These are phyloP conservation scores for Brachionus angularis DNA, from an alignment of 1,140 invertebrate species.

Conservation along the genomic window DNA sequence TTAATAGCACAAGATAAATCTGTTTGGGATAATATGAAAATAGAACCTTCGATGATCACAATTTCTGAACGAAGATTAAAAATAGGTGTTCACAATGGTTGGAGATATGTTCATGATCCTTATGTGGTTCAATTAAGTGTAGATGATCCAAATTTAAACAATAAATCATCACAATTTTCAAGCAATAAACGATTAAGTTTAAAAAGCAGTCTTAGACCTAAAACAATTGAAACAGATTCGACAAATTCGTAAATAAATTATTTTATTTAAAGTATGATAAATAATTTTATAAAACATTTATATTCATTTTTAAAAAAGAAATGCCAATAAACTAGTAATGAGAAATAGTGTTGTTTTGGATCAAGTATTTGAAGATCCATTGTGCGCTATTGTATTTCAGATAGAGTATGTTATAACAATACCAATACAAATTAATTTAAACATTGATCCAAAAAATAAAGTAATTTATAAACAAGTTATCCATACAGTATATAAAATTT, in stretches of 20 bases:
- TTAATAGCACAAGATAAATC: constrained; percentile 51
- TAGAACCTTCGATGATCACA: constrained; percentile 45
- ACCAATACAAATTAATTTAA: constrained; percentile 23
- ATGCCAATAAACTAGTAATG: constrained; percentile 22
- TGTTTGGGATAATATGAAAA: constrained; percentile 20
- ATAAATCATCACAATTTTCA: constrained; percentile 8
- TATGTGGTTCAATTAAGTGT: constrained; percentile 51
- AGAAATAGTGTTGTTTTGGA: constrained; percentile 37
- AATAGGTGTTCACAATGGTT: constrained; percentile 58
- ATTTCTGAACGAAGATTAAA: constrained; percentile 52
- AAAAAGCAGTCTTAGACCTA: constrained; percentile 9
- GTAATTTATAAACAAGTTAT: neutral
- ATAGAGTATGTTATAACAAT: constrained; percentile 31
- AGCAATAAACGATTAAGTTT: constrained; percentile 29
- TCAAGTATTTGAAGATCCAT: constrained; percentile 37
- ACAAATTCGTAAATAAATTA: neutral
- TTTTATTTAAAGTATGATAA: neutral
- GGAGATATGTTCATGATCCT: constrained; percentile 54
- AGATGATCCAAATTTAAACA: constrained; percentile 44
- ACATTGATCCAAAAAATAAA: constrained; percentile 7
- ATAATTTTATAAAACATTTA: neutral
- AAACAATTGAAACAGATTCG: constrained; percentile 14
- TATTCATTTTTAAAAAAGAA: neutral
- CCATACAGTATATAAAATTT: neutral
- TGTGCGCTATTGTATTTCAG: constrained; percentile 7